Base-by-base conservation (phyloP, 2,113 vertebrate genomes). In the Dendropsophus ebraccatus region DNA sequence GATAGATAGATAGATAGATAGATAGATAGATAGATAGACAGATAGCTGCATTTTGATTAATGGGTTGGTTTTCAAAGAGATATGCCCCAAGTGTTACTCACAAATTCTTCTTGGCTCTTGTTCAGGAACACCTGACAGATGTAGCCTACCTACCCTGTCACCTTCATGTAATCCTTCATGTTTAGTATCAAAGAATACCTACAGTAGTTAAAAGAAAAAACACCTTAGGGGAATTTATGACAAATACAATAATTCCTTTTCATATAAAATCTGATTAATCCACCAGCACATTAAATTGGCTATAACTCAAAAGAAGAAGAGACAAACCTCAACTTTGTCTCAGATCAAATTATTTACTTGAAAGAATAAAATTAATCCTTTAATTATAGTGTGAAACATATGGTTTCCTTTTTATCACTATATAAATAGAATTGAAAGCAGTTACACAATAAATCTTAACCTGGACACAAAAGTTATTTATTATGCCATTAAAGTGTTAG, bases 101-200 rank as follows among this genome's bases (percentile, higher is more conserved):
- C 80, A 80, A 88, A 91, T 85, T 90, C 91, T 88, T 90, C 89
- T 91, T 95, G 92, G 93, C 92, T 86, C 25, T 50, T 89, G 89
- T 89, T 92, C 93, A 94, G 92, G 87, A 91, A 91, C 93, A 95
- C 94, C 93, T 95, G 94, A 92, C 93, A 95, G 92, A 93, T 95
- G 94, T 88, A 60, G 89, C 86, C 91, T 90, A 91, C 90, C 87
- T 91, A 73, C 90, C 91, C 92, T 92, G 86, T 92, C 90, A 92
- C 91, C 92, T 90, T 88, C 81, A 5, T 82, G 91, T 91, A 91
- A 93, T 94, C 90, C 92, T 92, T 93, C 90, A 91, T 88, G 91
- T 90, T 92, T 90, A 67, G 16, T 89, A 91, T 93, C 91, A 94
- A 94, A 94, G 93, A 90, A 92, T 84, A 90, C 90, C 81, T 90